phyloP scores from a whole-genome alignment of 2,113 vertebrate species.

The Colinus virginianus region DNA sequence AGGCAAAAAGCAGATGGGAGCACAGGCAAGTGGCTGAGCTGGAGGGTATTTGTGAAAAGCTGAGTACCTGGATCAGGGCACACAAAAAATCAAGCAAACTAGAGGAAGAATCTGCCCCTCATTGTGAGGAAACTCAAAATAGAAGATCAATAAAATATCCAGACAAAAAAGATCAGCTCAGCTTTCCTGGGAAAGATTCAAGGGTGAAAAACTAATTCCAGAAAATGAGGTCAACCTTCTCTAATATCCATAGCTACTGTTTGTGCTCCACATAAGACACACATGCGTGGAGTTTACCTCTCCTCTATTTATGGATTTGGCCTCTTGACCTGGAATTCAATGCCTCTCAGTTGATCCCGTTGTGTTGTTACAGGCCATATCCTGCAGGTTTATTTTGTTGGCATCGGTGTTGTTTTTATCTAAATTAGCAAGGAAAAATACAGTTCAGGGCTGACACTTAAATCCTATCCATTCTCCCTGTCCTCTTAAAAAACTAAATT shows the following conservation, averaged over 20 bases:
- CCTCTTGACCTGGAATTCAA: slow-evolving; percentile 63
- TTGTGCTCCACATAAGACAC: slow-evolving; percentile 44
- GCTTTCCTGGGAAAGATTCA: slow-evolving; percentile 64
- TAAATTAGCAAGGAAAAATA: background rate
- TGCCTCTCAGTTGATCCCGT: slow-evolving; percentile 43
- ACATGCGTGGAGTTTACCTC: slow-evolving; percentile 55
- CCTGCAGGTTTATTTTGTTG: slow-evolving; percentile 30
- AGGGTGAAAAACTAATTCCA: slow-evolving; percentile 62
- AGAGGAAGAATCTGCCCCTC: slow-evolving; percentile 1
- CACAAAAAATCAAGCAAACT: background rate
- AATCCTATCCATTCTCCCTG: background rate
- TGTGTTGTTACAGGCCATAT: slow-evolving; percentile 6
- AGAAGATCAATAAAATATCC: slow-evolving; percentile 57
- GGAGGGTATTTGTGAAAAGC: background rate
- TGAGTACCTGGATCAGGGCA: background rate
- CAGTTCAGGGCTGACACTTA: background rate
- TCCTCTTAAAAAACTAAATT: background rate
- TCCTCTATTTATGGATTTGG: slow-evolving; percentile 67
- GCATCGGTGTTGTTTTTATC: slow-evolving; percentile 22
- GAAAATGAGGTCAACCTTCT: slow-evolving; percentile 67
- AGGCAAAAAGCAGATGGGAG: background rate
- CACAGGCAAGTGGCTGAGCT: background rate
- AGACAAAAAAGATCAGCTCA: slow-evolving; percentile 26
- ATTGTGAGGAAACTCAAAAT: background rate
- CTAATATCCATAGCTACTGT: slow-evolving; percentile 65